Evolutionary conservation across 2,888 invertebrate species (phyloP), one percentile per base, ranked within the genome.

Genomic region (Carterocephalus palaemon): DNA sequence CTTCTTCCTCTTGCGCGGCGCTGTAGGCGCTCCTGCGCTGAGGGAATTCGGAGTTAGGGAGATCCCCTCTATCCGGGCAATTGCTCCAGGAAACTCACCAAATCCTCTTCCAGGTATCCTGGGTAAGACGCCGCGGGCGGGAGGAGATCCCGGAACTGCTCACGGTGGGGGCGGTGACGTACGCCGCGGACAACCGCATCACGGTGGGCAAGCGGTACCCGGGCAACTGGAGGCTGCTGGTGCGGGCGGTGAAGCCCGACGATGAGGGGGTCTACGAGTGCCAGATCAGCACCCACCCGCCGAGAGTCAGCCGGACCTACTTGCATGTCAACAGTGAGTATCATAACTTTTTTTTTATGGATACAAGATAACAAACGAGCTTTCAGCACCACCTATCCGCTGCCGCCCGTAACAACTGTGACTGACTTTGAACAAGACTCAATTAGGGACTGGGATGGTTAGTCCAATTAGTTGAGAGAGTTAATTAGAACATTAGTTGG

Each of bases 231-330:
- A 85, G 83, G 45, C 80, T 90, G 7, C 88, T 90, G 54, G 90
- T 92, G 62, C 89, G 89, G 70, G 89, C 90, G 48, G 91, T 92
- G 26, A 90, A 89, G 54, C 89, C 89, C 31, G 89, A 89, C 42
- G 92, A 92, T 62, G 90, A 90, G 34, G 92, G 92, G 4, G 75
- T 90, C 20, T 92, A 92, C 72, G 90, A 92, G 70, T 92, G 92
- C 64, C 92, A 92, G 85, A 90, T 92, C 62, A 92, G 92, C 13
- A 92, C 92, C 1, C 91, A 92, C 68, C 92, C 92, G 1, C 91
- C 92, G 8, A 88, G 90, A 61, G 90, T 91, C 70, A 90, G 92
- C 72, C 84, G 89, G 62, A 89, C 90, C 32, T 91, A 90, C 62
- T 80, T 92, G 49, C 91, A 90, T 67, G 88, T 92, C 52, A 90